A percentile compares a stretch with the other conserved stretches of the same genome.
Conservation (phyloP, 2,888 invertebrate species). For the Gari tellinella region DNA sequence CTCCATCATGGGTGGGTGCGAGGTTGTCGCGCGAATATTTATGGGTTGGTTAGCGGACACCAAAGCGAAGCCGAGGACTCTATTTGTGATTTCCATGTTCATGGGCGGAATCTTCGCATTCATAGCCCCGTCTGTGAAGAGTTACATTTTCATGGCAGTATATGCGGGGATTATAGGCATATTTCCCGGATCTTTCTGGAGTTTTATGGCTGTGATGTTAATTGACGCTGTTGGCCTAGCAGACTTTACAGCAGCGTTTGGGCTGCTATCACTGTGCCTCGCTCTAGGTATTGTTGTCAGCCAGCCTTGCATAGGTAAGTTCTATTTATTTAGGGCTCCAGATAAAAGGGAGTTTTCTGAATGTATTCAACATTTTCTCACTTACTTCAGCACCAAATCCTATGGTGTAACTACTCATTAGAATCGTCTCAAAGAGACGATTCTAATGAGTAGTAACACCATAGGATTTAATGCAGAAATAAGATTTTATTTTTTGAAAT, state of each 20-base stretch:
- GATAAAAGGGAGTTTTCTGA: too few relatives aligned
- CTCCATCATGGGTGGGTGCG: slow-evolving; percentile 90
- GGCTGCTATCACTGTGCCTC: slow-evolving; percentile 50
- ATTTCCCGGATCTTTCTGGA: slow-evolving; percentile 63
- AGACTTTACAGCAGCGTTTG: slow-evolving; percentile 58
- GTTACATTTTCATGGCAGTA: slow-evolving; percentile 41
- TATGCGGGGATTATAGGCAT: slow-evolving; percentile 62
- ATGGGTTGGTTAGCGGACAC: slow-evolving; percentile 90
- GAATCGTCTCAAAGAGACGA: too few relatives aligned
- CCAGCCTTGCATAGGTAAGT: slow-evolving; percentile 63
- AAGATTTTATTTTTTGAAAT: too few relatives aligned
- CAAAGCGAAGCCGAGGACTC: slow-evolving; percentile 86
- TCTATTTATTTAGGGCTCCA: too few relatives aligned
- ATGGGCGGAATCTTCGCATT: slow-evolving; percentile 42
- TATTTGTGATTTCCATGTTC: slow-evolving; percentile 44
- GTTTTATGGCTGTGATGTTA: slow-evolving; percentile 56
- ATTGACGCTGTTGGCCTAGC: slow-evolving; percentile 63
- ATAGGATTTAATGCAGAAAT: too few relatives aligned
- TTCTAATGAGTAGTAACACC: too few relatives aligned
- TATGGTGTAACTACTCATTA: too few relatives aligned
- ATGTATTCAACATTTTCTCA: too few relatives aligned
- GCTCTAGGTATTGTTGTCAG: slow-evolving; percentile 48
- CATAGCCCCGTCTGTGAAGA: slow-evolving; percentile 46
- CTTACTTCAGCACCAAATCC: too few relatives aligned
- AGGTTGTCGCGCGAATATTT: slow-evolving; percentile 89